Conservation (phyloP, 2,888 invertebrate species). For the Drosophila rubida region DNA sequence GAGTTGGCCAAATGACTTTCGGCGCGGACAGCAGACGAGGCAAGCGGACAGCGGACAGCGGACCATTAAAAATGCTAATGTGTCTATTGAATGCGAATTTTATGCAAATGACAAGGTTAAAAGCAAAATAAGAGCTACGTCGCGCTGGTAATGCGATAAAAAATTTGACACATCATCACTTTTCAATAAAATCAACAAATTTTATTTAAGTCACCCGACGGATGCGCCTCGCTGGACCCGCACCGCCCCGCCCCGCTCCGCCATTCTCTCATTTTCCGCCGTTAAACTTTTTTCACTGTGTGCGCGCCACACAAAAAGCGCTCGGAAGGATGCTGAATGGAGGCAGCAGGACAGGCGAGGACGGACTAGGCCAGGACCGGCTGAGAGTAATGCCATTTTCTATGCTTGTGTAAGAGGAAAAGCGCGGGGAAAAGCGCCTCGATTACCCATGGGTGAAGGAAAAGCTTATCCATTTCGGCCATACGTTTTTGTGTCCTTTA, state of each 20-base stretch:
- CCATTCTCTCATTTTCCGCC: neutral
- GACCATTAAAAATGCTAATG: conserved; percentile 81
- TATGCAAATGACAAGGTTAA: conserved; percentile 80
- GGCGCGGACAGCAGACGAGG: conserved; percentile 17
- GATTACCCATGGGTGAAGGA: conserved; percentile 51
- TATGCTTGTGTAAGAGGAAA: conserved; percentile 17
- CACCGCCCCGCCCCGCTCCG: neutral
- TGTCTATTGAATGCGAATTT: conserved; percentile 80
- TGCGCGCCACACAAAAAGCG: conserved; percentile 32
- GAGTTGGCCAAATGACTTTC: conserved; percentile 60
- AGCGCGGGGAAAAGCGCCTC: neutral
- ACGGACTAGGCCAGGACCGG: conserved; percentile 12
- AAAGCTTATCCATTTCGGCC: conserved; percentile 76
- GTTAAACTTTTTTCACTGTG: conserved; percentile 22
- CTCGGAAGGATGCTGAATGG: conserved; percentile 46
- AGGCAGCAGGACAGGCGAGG: conserved; percentile 18
- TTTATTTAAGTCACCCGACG: conserved; percentile 78
- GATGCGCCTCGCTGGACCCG: conserved; percentile 63
- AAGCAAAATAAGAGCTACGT: conserved; percentile 74
- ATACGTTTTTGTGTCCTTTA: conserved; percentile 60
- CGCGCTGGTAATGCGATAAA: conserved; percentile 77
- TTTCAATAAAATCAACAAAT: conserved; percentile 81
- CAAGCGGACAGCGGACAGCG: conserved; percentile 32
- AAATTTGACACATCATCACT: conserved; percentile 81
- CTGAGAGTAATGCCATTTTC: conserved; percentile 66